phyloP scores from a whole-genome alignment of 2,113 vertebrate species.

The Maylandia zebra region DNA sequence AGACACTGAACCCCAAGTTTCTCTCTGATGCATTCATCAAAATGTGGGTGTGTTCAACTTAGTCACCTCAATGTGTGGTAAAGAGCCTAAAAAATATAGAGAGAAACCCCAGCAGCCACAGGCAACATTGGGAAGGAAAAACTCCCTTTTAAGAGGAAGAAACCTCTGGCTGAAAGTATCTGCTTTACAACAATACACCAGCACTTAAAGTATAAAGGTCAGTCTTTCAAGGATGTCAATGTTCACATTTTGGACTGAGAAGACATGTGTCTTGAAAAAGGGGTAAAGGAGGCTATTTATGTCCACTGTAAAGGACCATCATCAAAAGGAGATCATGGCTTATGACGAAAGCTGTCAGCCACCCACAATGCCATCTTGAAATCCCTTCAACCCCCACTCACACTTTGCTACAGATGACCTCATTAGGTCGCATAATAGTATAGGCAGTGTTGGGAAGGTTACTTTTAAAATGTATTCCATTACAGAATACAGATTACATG shows the following conservation, averaged over 20 bases:
- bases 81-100: neutral
- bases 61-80: neutral
- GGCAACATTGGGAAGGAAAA: neutral
- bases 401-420: neutral
- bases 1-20: neutral
- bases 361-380: neutral
- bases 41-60: neutral
- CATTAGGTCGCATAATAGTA: neutral
- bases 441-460: neutral
- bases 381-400: fast-evolving
- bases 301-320: neutral
- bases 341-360: neutral
- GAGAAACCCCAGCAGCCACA: neutral
- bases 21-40: neutral
- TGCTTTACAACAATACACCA: neutral
- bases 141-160: neutral
- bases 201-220: neutral
- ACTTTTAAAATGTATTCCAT: too few relatives aligned
- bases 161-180: neutral
- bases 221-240: neutral
- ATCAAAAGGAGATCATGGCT: neutral
- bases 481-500: too few relatives aligned
- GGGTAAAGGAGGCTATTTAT: neutral
- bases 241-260: neutral
- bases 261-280: neutral